Evolutionary conservation across 2,797 vertebrate species (phyloP).

Genomic region (Poecilia wingei): DNA sequence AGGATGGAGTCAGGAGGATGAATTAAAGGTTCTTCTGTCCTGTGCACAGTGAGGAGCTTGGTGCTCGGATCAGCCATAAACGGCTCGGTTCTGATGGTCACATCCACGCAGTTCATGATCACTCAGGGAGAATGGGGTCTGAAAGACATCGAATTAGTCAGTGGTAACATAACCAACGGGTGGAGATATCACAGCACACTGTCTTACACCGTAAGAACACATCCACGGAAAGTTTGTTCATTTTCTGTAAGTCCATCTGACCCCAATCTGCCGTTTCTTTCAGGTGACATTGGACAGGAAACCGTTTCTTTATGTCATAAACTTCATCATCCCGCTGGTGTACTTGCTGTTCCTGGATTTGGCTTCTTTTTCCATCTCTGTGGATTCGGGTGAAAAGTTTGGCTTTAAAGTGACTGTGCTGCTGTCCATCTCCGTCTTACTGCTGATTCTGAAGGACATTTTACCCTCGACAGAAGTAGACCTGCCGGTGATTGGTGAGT

Average conservation of each 20-base stretch:
- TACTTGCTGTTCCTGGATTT: constrained; percentile 82
- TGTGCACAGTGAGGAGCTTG: neutral
- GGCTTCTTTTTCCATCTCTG: constrained; percentile 79
- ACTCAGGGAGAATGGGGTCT: constrained; percentile 70
- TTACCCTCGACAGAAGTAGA: constrained; percentile 81
- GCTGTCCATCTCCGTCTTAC: constrained; percentile 83
- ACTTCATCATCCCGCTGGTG: constrained; percentile 79
- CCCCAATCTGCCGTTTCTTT: neutral
- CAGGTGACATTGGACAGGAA: constrained; percentile 58
- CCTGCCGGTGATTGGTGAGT: constrained; percentile 83
- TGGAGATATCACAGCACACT: constrained; percentile 8
- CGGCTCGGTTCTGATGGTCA: accelerated
- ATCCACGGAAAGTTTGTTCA: neutral
- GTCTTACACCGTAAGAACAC: constrained; percentile 24
- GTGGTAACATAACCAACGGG: accelerated
- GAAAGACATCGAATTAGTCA: accelerated
- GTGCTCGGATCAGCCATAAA: accelerated
- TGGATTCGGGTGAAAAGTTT: constrained; percentile 78
- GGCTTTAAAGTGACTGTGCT: constrained; percentile 85
- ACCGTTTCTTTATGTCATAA: constrained; percentile 73
- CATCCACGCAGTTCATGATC: constrained; percentile 15
- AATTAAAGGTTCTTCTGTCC: neutral
- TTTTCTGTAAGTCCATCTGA: accelerated
- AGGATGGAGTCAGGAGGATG: neutral
- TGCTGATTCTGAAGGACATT: constrained; percentile 84